Evolutionary conservation across 2,797 vertebrate genomes (phyloP).

Genomic region (Myripristis murdjan): DNA sequence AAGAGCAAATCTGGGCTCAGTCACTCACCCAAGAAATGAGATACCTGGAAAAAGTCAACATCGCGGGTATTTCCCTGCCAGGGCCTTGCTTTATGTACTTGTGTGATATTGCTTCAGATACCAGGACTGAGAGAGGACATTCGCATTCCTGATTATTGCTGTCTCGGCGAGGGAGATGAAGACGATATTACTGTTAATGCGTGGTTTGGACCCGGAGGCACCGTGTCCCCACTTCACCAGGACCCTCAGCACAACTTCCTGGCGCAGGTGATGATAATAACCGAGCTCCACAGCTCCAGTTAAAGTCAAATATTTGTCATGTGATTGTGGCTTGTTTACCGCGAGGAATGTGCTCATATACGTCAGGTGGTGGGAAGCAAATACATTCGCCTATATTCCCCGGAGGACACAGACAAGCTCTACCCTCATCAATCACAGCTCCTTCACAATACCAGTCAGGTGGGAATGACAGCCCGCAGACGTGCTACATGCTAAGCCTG

Average conservation of each 20-base stretch:
- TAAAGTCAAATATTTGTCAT: conserved; percentile 29
- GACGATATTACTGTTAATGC: conserved; percentile 96
- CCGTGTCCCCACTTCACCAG: conserved; percentile 96
- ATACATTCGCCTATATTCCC: conserved; percentile 93
- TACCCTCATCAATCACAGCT: conserved; percentile 95
- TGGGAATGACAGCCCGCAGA: conserved; percentile 69
- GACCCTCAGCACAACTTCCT: conserved; percentile 98
- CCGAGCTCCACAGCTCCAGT: conserved; percentile 13
- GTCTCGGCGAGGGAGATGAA: conserved; percentile 92
- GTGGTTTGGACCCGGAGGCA: conserved; percentile 95
- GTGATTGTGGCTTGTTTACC: conserved; percentile 36
- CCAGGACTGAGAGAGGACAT: conserved; percentile 95
- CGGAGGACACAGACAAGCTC: conserved; percentile 88
- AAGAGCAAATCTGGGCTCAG: too few species aligned
- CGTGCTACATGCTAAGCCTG: conserved; percentile 31
- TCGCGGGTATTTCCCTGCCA: not conserved
- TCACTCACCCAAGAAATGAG: too few species aligned
- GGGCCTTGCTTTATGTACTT: conserved; percentile 3
- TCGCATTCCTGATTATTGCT: conserved; percentile 95
- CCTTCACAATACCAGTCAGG: conserved; percentile 98
- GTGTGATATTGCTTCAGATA: conserved; percentile 82
- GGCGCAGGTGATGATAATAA: conserved; percentile 87
- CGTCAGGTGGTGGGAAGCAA: conserved; percentile 94
- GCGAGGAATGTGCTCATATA: conserved; percentile 24
- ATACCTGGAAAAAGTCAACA: not conserved